Percentiles rank a stretch among this genome's conserved stretches.
Conservation (phyloP, 1,140 invertebrate genomes). For the Papilio glaucus region DNA sequence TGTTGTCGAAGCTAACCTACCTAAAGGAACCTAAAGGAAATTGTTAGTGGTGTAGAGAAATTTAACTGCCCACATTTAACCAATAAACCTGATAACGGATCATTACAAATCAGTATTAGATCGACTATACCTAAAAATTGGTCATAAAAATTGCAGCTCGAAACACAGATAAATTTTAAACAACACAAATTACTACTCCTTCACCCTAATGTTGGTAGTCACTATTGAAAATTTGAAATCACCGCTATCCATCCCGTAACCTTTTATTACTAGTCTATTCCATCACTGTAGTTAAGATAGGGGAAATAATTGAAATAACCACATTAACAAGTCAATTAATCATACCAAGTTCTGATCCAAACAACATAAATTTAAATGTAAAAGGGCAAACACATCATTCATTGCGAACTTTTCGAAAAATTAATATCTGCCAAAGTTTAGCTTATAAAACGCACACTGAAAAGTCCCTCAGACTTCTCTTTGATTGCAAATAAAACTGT, state of each 20-base stretch:
- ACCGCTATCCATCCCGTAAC: too few relatives aligned
- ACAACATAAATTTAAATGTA: slow-evolving; percentile 6
- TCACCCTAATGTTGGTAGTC: too few relatives aligned
- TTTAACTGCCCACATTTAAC: too few relatives aligned
- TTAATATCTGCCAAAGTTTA: slow-evolving; percentile 1
- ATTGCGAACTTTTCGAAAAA: not conserved
- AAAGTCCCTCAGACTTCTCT: not conserved
- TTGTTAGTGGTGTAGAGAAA: too few relatives aligned
- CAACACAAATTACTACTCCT: too few relatives aligned
- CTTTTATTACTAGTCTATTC: not conserved
- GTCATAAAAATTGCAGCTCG: too few relatives aligned
- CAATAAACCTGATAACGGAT: too few relatives aligned
- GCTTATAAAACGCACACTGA: not conserved
- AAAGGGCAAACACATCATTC: slow-evolving; percentile 17
- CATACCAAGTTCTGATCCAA: not conserved
- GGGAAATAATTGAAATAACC: not conserved
- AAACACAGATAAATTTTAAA: too few relatives aligned
- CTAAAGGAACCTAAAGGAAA: not conserved
- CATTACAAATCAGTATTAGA: too few relatives aligned
- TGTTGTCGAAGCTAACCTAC: too few relatives aligned
- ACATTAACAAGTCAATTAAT: not conserved
- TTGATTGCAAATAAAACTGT: not conserved
- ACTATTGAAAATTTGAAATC: too few relatives aligned
- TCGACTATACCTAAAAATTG: too few relatives aligned
- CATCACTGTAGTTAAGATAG: not conserved